Evolutionary conservation across 2,888 invertebrate species (phyloP).

Genomic region (Cheilosia variabilis): DNA sequence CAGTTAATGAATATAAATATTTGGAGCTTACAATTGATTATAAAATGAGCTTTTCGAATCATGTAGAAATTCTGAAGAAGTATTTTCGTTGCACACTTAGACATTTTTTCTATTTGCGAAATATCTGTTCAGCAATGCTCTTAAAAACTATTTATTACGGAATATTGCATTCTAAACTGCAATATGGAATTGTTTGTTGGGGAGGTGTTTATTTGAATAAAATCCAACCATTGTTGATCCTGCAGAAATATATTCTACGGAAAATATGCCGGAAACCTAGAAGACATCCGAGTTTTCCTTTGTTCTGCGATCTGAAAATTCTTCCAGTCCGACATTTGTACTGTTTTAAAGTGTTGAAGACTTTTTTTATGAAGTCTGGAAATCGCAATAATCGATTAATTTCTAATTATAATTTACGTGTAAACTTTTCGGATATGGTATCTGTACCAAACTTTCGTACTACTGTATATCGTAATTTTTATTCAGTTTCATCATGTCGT

Average conservation of each 20-base stretch:
- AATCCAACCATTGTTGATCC: background rate
- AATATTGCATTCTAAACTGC: background rate
- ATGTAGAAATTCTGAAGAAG: background rate
- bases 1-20: no score
- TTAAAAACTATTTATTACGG: background rate
- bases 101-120: constrained; percentile 3
- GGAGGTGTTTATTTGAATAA: background rate
- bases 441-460: no score
- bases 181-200: background rate
- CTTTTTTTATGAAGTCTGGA: background rate
- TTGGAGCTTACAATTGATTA: no score
- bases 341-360: background rate
- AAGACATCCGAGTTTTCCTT: no score
- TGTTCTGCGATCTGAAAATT: background rate
- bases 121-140: background rate
- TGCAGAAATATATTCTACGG: no score
- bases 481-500: no score
- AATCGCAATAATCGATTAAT: background rate
- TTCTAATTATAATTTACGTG: no score
- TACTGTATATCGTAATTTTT: no score
- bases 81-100: constrained; percentile 2
- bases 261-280: no score
- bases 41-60: background rate
- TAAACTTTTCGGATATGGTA: no score
- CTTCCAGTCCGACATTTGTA: background rate